Evolutionary conservation across 2,113 vertebrate species (phyloP).

Genomic region (Mus spicilegus): DNA sequence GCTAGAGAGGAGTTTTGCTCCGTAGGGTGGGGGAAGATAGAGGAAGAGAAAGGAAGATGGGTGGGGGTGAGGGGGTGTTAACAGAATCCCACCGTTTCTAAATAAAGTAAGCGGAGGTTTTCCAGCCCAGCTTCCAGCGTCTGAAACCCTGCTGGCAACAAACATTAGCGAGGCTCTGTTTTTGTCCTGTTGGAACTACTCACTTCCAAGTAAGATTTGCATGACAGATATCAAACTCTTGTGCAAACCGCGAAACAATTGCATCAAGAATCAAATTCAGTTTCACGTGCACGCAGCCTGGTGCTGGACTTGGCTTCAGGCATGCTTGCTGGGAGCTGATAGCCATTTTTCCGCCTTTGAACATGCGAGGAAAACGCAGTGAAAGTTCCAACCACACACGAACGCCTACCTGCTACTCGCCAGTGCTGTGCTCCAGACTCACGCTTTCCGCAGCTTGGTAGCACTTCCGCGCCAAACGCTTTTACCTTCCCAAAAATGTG

Average conservation of each 20-base stretch:
- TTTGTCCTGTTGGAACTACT: conserved; percentile 42
- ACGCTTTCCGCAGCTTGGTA: conserved; percentile 67
- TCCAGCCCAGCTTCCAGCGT: background rate
- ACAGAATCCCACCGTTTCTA: conserved; percentile 47
- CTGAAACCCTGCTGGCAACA: background rate
- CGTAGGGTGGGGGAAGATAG: too few relatives aligned
- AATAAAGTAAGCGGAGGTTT: conserved; percentile 42
- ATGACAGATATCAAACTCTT: conserved; percentile 60
- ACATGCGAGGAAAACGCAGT: conserved; percentile 3
- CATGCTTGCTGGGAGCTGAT: background rate
- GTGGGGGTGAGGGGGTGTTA: background rate
- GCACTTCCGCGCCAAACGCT: conserved; percentile 83
- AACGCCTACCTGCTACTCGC: conserved; percentile 84
- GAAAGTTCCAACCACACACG: conserved; percentile 50
- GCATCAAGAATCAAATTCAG: background rate
- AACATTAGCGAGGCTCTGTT: conserved; percentile 12
- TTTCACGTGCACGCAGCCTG: background rate
- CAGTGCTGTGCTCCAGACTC: background rate
- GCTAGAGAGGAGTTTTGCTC: background rate
- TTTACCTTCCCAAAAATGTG: conserved; percentile 81
- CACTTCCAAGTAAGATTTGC: conserved; percentile 54
- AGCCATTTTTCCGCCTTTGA: background rate
- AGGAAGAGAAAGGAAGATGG: background rate
- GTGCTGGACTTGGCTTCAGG: background rate
- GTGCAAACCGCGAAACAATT: conserved; percentile 36